A percentile compares a stretch with the other conserved stretches of the same genome.
phyloP scores from a whole-genome alignment of 2,797 vertebrate species.

The Sebastes hubbsi region DNA sequence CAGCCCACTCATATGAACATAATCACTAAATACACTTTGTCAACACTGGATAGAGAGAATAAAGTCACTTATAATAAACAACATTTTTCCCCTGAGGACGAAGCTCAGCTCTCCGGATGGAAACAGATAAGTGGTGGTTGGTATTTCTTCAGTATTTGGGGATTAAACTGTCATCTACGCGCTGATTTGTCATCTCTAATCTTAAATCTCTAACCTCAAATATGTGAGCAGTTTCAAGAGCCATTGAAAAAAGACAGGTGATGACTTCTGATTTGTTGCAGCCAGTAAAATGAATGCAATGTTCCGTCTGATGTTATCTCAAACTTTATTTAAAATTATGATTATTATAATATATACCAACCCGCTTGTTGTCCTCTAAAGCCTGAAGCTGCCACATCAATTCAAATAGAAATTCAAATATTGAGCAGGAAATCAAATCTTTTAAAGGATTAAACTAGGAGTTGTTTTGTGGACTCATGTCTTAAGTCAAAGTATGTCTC shows the following conservation, averaged over 20 bases:
- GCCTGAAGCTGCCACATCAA: not conserved
- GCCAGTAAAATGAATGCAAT: not conserved
- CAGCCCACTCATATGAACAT: conserved; percentile 48
- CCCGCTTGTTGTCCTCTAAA: not conserved
- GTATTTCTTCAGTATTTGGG: conserved; percentile 16
- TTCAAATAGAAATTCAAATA: not conserved
- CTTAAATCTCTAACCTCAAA: conserved; percentile 27
- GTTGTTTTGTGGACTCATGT: not conserved
- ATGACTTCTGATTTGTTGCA: not conserved
- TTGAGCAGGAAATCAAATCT: not conserved
- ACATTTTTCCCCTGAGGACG: conserved; percentile 4
- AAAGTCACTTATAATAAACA: conserved; percentile 43
- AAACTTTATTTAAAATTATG: not conserved
- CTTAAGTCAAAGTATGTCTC: not conserved
- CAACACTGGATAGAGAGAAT: conserved; percentile 36
- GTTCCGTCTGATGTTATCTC: not conserved
- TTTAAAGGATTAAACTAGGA: not conserved
- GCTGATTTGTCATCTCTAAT: conserved; percentile 16
- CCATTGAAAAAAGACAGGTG: not conserved
- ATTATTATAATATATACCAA: not conserved
- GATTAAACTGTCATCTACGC: conserved; percentile 48
- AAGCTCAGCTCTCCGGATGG: conserved; percentile 29
- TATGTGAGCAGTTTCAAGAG: conserved; percentile 9
- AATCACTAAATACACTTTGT: conserved; percentile 55
- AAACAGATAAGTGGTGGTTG: conserved; percentile 11